Evolutionary conservation across 2,113 vertebrate genomes (phyloP).

Genomic region (Hemichromis elongatus): DNA sequence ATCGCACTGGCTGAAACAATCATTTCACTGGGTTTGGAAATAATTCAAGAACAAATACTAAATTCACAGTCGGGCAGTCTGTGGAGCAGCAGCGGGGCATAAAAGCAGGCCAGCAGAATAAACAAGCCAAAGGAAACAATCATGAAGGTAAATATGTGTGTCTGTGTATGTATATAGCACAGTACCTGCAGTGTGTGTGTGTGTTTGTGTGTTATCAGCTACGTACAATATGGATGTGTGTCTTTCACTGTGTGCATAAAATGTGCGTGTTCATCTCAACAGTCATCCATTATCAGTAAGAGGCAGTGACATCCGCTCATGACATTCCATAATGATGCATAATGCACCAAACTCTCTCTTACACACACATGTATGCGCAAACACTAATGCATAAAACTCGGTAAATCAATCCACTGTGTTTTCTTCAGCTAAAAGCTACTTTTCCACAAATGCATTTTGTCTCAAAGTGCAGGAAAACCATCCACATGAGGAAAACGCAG

Average conservation of each 20-base stretch:
- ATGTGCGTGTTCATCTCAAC: background rate
- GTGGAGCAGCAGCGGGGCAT: background rate
- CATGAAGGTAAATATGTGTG: background rate
- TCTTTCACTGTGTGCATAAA: background rate
- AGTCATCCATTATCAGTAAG: conserved; percentile 52
- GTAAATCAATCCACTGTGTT: conserved; percentile 56
- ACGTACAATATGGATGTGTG: background rate
- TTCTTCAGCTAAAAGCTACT: conserved; percentile 57
- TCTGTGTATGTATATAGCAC: background rate
- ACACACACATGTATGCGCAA: background rate
- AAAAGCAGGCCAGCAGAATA: background rate
- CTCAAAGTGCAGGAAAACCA: conserved; percentile 52
- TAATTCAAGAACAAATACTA: background rate
- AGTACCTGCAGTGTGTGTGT: background rate
- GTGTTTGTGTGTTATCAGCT: background rate
- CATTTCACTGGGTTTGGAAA: background rate
- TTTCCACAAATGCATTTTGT: conserved; percentile 60
- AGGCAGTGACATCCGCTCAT: conserved; percentile 50
- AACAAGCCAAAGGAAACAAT: too few relatives aligned
- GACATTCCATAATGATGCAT: conserved; percentile 47
- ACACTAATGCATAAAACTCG: conserved; percentile 56
- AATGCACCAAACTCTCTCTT: conserved; percentile 17
- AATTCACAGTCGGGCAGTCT: background rate
- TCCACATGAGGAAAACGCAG: background rate
- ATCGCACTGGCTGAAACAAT: background rate